Base-by-base conservation (phyloP, 2,797 vertebrate species). In the Glyptemys insculpta region DNA sequence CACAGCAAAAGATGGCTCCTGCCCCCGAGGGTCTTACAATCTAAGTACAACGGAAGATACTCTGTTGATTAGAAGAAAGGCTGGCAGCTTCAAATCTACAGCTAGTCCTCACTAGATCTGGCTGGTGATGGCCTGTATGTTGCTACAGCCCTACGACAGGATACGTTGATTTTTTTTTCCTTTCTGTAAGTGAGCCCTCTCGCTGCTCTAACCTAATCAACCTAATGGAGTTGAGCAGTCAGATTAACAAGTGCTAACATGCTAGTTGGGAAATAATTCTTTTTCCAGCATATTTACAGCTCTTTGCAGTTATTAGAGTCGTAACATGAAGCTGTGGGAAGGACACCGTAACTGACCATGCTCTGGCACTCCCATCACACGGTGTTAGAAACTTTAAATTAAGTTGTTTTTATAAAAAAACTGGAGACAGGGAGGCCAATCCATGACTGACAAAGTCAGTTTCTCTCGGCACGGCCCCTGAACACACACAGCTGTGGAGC, bases 291-390 rank as follows among this genome's bases (percentile, higher is more conserved):
- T 37, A 62, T 91, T 91, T 94, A 93, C 21, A 86, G 29, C 72
- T 94, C 80, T 91, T 88, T 83, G 54, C 94, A 56, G 83, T 78
- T 86, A 41, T 68, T 74, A 72, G 86, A 47, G 27, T 81, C 49
- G 29, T 56, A 86, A 81, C 44, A 62, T 3, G 29, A 83, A 87
- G 54, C 56, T 7, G 15, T 56, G 31, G 16, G 47, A 79, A 44
- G 21, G 87, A 59, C n/a, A 12, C 52, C 34, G n/a, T 83, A 80
- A 83, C 18, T 57, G 57, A 78, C 52, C 19, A 3, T 8, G 31
- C 52, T 81, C 68, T 47, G 83, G 54, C 80, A 91, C 65, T 21
- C n/a, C 81, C 29, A 27, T 27, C 41, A 49, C 72, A 44, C 44
- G 81, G 81, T 92, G 50, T 59, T 91, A 81, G 57, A 87, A 85